A percentile compares a stretch with the other conserved stretches of the same genome.
phyloP scores from a whole-genome alignment of 2,888 invertebrate genomes.

The Dryocosmus kuriphilus region DNA sequence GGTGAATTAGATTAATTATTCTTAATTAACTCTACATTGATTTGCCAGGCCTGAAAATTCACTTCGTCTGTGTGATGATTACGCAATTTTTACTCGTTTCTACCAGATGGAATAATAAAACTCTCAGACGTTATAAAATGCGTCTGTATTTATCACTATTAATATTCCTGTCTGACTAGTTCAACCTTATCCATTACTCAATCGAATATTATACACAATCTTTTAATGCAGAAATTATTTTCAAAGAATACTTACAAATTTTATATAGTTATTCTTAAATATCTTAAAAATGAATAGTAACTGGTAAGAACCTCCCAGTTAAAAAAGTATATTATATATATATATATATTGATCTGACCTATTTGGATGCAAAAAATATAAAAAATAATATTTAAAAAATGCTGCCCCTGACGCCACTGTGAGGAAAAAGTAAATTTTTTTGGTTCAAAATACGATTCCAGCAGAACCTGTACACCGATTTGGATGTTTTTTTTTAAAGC shows the following conservation, averaged over 20 bases:
- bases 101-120: constrained; percentile 4
- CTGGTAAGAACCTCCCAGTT: too few relatives aligned
- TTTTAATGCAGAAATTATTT: background rate
- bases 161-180: constrained; percentile 1
- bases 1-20: background rate
- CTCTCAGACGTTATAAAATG: background rate
- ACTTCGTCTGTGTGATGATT: background rate
- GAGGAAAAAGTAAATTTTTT: too few relatives aligned
- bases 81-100: background rate
- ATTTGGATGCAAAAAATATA: too few relatives aligned
- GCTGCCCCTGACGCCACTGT: too few relatives aligned
- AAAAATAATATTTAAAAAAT: too few relatives aligned
- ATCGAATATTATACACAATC: background rate
- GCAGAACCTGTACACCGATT: too few relatives aligned
- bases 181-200: background rate
- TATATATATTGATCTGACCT: too few relatives aligned
- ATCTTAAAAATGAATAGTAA: background rate
- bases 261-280: too few relatives aligned
- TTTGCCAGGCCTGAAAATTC: background rate
- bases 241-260: too few relatives aligned
- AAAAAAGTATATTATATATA: too few relatives aligned
- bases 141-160: constrained; percentile 3
- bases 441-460: too few relatives aligned
- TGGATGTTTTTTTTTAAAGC: too few relatives aligned
- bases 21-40: background rate